A percentile compares a stretch with the other conserved stretches of the same genome.
Evolutionary conservation across 1,140 invertebrate species (phyloP).

Genomic region (Aphaenogaster rudis): DNA sequence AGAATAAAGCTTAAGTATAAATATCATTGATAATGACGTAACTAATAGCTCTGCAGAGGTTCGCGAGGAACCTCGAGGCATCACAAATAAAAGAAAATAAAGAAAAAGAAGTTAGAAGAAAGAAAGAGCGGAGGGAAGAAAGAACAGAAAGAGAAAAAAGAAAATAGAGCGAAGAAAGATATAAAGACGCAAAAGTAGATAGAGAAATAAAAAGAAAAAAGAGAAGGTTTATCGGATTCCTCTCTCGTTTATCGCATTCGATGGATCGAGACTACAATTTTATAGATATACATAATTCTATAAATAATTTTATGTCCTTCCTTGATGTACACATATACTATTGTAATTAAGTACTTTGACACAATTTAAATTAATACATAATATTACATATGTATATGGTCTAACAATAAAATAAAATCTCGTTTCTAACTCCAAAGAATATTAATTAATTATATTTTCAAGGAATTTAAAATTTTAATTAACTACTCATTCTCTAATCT

Average conservation of each 20-base stretch:
- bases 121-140: neutral
- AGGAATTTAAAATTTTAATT: too few species aligned
- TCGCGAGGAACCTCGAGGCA: neutral
- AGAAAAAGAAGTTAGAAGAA: neutral
- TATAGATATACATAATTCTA: neutral
- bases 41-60: constrained; percentile 4
- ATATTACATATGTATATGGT: too few species aligned
- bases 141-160: neutral
- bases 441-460: too few species aligned
- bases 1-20: constrained; percentile 13
- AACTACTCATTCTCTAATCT: too few species aligned
- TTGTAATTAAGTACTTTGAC: neutral
- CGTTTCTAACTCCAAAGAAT: too few species aligned
- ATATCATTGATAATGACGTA: constrained; percentile 37
- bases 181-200: constrained; percentile 18
- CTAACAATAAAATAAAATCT: too few species aligned
- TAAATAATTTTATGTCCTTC: neutral
- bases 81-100: neutral
- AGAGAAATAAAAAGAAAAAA: neutral
- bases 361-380: too few species aligned
- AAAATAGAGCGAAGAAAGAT: neutral
- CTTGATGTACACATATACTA: neutral
- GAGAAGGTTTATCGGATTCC: neutral
- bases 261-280: neutral
- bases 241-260: neutral